These are phyloP conservation scores for Syrista parreyssii DNA, from an alignment of 2,888 invertebrate species.

Conservation along the genomic window DNA sequence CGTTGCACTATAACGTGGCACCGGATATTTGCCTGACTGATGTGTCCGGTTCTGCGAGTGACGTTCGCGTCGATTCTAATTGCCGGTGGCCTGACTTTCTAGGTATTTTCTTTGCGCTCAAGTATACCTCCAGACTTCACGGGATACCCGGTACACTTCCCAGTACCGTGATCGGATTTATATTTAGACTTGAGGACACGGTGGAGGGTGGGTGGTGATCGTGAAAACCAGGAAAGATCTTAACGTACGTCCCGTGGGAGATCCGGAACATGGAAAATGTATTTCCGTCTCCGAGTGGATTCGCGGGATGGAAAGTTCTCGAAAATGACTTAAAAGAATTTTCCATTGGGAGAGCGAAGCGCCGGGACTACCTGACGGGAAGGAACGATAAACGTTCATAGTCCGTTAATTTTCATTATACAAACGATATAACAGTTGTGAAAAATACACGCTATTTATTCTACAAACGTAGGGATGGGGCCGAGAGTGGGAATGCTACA, in stretches of 20 bases:
- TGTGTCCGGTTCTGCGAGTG: conserved; percentile 37
- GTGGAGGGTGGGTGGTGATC: neutral
- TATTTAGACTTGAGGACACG: neutral
- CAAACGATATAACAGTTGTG: neutral
- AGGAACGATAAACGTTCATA: neutral
- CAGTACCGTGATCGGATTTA: neutral
- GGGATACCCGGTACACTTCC: neutral
- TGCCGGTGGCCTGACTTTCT: neutral
- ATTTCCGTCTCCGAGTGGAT: neutral
- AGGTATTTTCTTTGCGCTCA: neutral
- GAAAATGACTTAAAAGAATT: neutral
- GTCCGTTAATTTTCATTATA: neutral
- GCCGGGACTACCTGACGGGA: neutral
- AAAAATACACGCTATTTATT: neutral
- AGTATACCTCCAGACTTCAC: neutral
- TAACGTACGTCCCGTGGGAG: neutral
- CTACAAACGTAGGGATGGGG: conserved; percentile 10
- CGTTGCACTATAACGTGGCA: neutral
- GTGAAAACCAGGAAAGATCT: neutral
- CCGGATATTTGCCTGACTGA: conserved; percentile 43
- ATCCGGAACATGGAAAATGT: neutral
- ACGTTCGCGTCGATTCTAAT: neutral
- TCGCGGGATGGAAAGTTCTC: neutral
- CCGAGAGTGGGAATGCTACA: neutral
- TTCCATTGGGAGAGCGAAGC: neutral